phyloP scores from a whole-genome alignment of 2,113 vertebrate species.

The Spermophilus dauricus region DNA sequence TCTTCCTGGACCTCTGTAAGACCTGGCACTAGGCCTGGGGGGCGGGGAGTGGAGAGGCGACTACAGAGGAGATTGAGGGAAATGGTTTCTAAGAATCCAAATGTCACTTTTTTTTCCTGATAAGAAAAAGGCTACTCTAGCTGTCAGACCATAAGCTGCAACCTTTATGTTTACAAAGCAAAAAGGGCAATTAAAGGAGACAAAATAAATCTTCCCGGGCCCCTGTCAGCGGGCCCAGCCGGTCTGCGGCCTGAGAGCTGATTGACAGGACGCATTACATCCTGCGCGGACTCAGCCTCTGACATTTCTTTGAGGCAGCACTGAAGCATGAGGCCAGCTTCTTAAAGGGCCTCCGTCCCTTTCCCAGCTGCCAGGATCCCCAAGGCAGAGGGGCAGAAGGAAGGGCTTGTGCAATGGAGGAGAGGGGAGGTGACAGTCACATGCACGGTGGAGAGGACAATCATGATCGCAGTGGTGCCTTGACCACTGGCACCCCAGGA shows the following conservation, averaged over 20 bases:
- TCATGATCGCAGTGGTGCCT: accelerated
- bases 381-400: no score
- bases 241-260: constrained; percentile 77
- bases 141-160: constrained; percentile 88
- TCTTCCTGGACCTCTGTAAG: background rate
- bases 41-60: constrained; percentile 46
- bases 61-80: constrained; percentile 56
- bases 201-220: constrained; percentile 88
- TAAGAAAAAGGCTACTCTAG: constrained; percentile 85
- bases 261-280: constrained; percentile 84
- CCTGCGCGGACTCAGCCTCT: constrained; percentile 76
- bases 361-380: no score
- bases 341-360: constrained; percentile 46
- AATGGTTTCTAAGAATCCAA: constrained; percentile 81
- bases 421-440: no score
- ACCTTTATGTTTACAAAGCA: constrained; percentile 91
- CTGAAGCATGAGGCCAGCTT: constrained; percentile 73
- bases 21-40: no score
- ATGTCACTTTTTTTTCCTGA: constrained; percentile 85
- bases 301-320: constrained; percentile 86
- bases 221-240: constrained; percentile 74
- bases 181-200: constrained; percentile 90
- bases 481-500: background rate
- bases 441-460: accelerated
- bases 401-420: no score